Base-by-base conservation (phyloP, 2,113 vertebrate species). In the Mus spicilegus region DNA sequence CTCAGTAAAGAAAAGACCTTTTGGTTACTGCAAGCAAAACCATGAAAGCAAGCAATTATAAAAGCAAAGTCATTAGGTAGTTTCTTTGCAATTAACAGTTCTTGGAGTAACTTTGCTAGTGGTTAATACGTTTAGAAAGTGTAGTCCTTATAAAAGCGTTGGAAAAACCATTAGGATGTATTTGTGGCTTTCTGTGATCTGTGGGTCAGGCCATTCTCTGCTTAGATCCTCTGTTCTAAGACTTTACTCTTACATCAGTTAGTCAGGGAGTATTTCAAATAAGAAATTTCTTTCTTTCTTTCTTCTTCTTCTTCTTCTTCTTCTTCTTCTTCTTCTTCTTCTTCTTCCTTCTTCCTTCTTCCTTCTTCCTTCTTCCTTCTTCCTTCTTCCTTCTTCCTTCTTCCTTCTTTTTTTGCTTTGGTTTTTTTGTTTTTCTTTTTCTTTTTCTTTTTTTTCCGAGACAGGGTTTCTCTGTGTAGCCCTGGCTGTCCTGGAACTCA, bases 41-140 rank as follows among this genome's bases (percentile, higher is more conserved):
- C 58, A 93, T 6, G 42, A 94, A 94, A 89, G 49, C 24, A 94
- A 97, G 90, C 19, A 85, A 49, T 46, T 67, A 26, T n/a, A 76
- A 82, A 72, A 73, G 26, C 6, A 75, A 87, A 91, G 30, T 69
- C 69, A 96, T 13, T n/a, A 46, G 49, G 19, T 13, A 84, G 9
- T 69, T 36, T 84, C 80, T 84, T 85, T 93, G 30, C 22, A 96
- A 73, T 94, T 58, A 89, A 91, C 0, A 87, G 22, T 82, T 88
- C 72, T 85, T 77, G 26, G 89, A 81, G 84, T 81, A 72, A 93
- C 39, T 39, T 51, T 93, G 61, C 56, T 61, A 90, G 80, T 26
- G 39, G 56, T 78, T 76, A 88, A 33, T 75, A 77, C 89, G 28
- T 65, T 51, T 89, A 51, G 70, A 93, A 90, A 90, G 87, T 46